Conservation (phyloP, 2,888 invertebrate genomes). For the Caenorhabditis sp. region DNA sequence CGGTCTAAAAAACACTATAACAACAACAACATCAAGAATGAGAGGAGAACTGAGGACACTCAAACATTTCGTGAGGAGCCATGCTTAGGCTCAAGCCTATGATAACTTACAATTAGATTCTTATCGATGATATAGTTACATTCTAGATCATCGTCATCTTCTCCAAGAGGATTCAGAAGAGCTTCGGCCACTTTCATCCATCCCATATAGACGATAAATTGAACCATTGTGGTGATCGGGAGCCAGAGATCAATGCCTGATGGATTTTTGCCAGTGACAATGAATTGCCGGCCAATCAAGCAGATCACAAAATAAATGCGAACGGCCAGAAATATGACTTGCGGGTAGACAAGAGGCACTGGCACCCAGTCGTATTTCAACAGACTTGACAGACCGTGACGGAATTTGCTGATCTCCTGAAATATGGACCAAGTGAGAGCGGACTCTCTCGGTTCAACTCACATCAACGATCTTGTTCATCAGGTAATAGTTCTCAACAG, state of each 20-base stretch:
- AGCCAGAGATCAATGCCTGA: conserved; percentile 64
- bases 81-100: neutral
- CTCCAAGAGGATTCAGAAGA: conserved; percentile 65
- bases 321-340: conserved; percentile 55
- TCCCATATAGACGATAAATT: conserved; percentile 63
- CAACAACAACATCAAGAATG: conserved; percentile 18
- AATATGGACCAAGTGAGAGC: neutral
- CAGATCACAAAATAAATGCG: conserved; percentile 58
- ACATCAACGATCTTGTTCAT: conserved; percentile 62
- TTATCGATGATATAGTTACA: conserved; percentile 68
- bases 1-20: conserved; percentile 39
- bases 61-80: no score
- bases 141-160: conserved; percentile 58
- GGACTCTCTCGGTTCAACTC: neutral
- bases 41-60: neutral
- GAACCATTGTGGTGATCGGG: conserved; percentile 63
- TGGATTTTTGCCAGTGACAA: conserved; percentile 48
- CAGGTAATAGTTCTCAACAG: conserved; percentile 58
- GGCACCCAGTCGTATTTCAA: conserved; percentile 63
- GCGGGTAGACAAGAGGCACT: conserved; percentile 53
- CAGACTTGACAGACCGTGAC: conserved; percentile 56
- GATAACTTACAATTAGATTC: conserved; percentile 60
- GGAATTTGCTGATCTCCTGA: conserved; percentile 55
- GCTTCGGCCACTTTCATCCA: conserved; percentile 67
- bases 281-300: conserved; percentile 55